Percentiles rank a stretch among this genome's conserved stretches.
These are phyloP conservation scores for Mola mola DNA, from an alignment of 2,113 vertebrate genomes.

Conservation along the genomic window DNA sequence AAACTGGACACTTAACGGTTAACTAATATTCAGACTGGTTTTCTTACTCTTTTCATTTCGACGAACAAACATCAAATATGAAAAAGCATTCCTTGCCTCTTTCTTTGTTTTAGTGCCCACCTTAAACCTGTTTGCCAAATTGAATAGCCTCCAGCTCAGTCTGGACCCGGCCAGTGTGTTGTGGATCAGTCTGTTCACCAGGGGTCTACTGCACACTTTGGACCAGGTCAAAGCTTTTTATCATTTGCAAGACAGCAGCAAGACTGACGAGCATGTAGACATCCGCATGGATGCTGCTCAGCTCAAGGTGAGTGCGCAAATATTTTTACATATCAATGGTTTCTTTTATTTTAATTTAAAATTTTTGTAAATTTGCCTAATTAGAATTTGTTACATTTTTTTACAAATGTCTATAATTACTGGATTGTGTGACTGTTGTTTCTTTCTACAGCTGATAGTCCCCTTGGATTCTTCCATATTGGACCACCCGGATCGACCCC, in stretches of 20 bases:
- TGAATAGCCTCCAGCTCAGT: slow-evolving; percentile 89
- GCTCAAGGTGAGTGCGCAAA: slow-evolving; percentile 85
- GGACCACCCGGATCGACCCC: slow-evolving; percentile 89
- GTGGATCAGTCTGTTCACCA: slow-evolving; percentile 94
- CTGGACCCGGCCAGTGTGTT: slow-evolving; percentile 90
- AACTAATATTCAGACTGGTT: neutral
- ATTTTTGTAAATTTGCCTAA: no score
- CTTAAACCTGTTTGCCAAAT: slow-evolving; percentile 91
- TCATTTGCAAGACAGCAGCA: slow-evolving; percentile 88
- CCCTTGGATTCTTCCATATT: slow-evolving; percentile 90
- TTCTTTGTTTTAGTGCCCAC: slow-evolving; percentile 85
- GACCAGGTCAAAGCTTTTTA: slow-evolving; percentile 97
- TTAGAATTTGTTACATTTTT: no score
- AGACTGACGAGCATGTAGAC: slow-evolving; percentile 89
- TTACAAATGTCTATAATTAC: neutral
- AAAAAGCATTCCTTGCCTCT: neutral
- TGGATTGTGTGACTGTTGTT: neutral
- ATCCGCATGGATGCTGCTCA: slow-evolving; percentile 88
- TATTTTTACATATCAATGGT: neutral
- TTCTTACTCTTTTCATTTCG: no score
- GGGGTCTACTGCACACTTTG: slow-evolving; percentile 90
- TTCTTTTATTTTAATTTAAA: neutral
- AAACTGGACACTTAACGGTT: no score
- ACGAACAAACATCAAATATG: no score
- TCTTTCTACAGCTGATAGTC: slow-evolving; percentile 82